These are phyloP conservation scores for Chelmon rostratus DNA, from an alignment of 2,797 vertebrate species.

Conservation along the genomic window DNA sequence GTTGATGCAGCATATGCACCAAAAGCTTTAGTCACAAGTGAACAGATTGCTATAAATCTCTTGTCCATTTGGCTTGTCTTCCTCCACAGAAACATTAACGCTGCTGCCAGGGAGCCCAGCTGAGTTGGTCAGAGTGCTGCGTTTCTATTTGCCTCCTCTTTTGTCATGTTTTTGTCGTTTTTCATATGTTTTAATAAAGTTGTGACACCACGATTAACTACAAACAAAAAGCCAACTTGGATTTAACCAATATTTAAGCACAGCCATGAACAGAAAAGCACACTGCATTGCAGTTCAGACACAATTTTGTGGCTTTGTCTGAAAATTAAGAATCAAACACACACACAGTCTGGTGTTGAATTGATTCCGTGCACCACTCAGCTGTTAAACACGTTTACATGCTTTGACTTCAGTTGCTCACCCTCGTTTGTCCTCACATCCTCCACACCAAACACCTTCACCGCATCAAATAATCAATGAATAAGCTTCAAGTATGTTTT, in stretches of 20 bases:
- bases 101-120: constrained; percentile 38
- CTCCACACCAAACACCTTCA: constrained; percentile 6
- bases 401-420: constrained; percentile 9
- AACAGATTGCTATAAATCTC: constrained; percentile 63
- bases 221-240: neutral
- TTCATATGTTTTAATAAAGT: neutral
- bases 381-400: constrained; percentile 13
- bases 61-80: constrained; percentile 45
- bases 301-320: neutral
- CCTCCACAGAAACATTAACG: constrained; percentile 27
- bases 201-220: neutral
- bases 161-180: neutral
- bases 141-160: neutral
- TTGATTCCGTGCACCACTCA: neutral
- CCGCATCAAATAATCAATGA: constrained; percentile 27
- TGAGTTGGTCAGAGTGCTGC: constrained; percentile 4
- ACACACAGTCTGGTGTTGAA: neutral
- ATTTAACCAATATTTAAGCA: neutral
- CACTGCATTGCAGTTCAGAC: neutral
- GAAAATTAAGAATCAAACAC: constrained; percentile 3
- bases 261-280: neutral
- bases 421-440: constrained; percentile 28
- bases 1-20: constrained; percentile 50
- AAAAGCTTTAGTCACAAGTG: constrained; percentile 41
- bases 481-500: neutral